Percentiles rank a stretch among this genome's conserved stretches.
Conservation (phyloP, 1,140 invertebrate genomes). For the Drosophila sulfurigaster region DNA sequence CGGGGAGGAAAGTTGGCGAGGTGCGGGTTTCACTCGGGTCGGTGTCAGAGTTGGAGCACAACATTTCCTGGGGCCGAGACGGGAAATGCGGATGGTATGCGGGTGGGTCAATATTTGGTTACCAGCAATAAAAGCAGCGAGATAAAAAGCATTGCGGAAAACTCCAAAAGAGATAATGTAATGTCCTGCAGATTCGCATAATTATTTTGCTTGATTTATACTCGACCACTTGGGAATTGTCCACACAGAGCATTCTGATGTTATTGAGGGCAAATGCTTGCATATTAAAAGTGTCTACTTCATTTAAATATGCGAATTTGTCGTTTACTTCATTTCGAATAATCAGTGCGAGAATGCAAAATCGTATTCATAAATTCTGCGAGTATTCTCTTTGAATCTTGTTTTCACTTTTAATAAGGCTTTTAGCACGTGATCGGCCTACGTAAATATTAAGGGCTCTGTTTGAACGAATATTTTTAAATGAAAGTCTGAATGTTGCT, state of each 20-base stretch:
- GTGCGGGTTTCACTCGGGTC: not conserved
- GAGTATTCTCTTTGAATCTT: not conserved
- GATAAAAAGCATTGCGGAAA: constrained; percentile 65
- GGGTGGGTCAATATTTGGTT: constrained; percentile 62
- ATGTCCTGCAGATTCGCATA: constrained; percentile 69
- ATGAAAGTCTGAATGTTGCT: no score
- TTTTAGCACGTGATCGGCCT: not conserved
- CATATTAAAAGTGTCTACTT: constrained; percentile 6
- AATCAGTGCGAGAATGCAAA: constrained; percentile 6
- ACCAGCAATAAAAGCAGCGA: constrained; percentile 63
- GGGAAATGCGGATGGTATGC: no score
- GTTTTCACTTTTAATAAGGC: no score
- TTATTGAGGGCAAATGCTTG: constrained; percentile 27
- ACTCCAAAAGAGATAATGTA: constrained; percentile 56
- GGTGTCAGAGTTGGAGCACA: not conserved
- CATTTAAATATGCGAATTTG: constrained; percentile 20
- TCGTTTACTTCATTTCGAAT: not conserved
- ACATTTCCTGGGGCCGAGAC: constrained; percentile 1
- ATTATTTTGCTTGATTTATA: constrained; percentile 78
- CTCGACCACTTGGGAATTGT: constrained; percentile 27
- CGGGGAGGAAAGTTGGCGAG: not conserved
- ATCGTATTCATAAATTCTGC: not conserved
- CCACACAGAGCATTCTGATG: constrained; percentile 4
- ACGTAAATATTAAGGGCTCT: not conserved
- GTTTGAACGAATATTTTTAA: no score